Base-by-base conservation (phyloP, 92 coral and sea anemone genomes). In the Phymanthus crucifer region DNA sequence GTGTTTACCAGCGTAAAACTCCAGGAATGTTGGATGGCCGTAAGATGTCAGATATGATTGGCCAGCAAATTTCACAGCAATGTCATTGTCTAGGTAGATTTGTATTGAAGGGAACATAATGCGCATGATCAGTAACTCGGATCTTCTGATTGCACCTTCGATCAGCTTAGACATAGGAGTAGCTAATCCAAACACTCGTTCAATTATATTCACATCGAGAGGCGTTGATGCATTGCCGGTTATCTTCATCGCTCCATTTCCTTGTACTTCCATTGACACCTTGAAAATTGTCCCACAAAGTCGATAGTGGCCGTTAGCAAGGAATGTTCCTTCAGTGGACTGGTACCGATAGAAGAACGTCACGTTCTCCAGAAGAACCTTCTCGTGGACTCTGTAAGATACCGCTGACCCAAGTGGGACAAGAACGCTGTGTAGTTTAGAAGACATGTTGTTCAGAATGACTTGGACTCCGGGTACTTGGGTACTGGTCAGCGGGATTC, bases 11-110 rank as follows among this genome's bases (percentile, higher is more conserved):
- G 86, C 92, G 31, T 89, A 83, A 36, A 96, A 80, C 78, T 96
- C 98, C 11, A 90, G 82, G 32, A 66, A 70, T 4, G 85, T 89
- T 1, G 94, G 87, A 32, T 73, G 78, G 1, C 91, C 90, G 21
- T 76, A 84, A 71, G 70, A 75, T 5, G 89, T 90, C 34, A 85
- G 67, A 58, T 73, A 91, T 11, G 97, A 78, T 40, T 47, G 69
- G 52, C 99, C 99, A 8, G 87, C 73, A 74, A 96, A 96, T 79
- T 93, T 93, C 26, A 90, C 94, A 46, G 83, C 83, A 58, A 93
- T 17, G 23, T 92, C 84, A 16, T 81, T 78, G 16, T 82, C 89
- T 37, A 96, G 73, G 71, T 88, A 91, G 68, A 90, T 89, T 34
- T 93, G 96, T 76, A 96, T 50, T 19, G 77, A 18, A 4, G 99